Evolutionary conservation across 2,797 vertebrate genomes (phyloP), one percentile per base, ranked within the genome.

Genomic region (Pseudomugil tenellus): DNA sequence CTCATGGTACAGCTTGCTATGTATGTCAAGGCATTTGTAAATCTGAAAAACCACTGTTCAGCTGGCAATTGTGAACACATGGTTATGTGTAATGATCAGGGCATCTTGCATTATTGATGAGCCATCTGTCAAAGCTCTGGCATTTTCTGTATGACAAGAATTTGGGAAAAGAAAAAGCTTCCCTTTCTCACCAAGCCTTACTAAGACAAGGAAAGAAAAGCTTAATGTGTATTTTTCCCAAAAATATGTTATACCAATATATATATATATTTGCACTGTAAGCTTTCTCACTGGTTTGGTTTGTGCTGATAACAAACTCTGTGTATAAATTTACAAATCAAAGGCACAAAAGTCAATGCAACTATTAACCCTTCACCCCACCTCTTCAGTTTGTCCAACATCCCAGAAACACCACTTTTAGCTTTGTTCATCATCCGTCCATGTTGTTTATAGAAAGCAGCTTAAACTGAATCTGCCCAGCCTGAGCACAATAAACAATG

Each of bases 61-160:
- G 83, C 87, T 39, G 70, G 68, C 70, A 80, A 62, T 60, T 67
- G 58, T 84, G 83, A 87, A 68, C 87, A 89, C 81, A 90, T 79
- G 88, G 87, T 19, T 51, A 73, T 74, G 79, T 88, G 80, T 82
- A 86, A 89, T 84, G 84, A 91, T 89, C 73, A 84, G 79, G 70
- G 56, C 14, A 4, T 74, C 56, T 51, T 92, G 82, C 79, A 91
- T 93, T 91, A 93, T 92, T 84, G 76, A 94, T 93, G 81, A 89
- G 59, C 86, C 88, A 90, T 91, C 88, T 92, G 90, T 89, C 82
- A 77, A 59, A 72, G 72, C 70, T 35, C 28, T 57, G 72, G 61
- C 76, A 70, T 73, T 66, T 77, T 77, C 70, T 81, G 64, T 68
- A 12, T 29, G 67, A 58, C 54, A 67, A 61, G 64, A 58, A 69